A percentile compares a stretch with the other conserved stretches of the same genome.
Conservation (phyloP, 2,797 vertebrate species). For the Sebastes ruberrimus region DNA sequence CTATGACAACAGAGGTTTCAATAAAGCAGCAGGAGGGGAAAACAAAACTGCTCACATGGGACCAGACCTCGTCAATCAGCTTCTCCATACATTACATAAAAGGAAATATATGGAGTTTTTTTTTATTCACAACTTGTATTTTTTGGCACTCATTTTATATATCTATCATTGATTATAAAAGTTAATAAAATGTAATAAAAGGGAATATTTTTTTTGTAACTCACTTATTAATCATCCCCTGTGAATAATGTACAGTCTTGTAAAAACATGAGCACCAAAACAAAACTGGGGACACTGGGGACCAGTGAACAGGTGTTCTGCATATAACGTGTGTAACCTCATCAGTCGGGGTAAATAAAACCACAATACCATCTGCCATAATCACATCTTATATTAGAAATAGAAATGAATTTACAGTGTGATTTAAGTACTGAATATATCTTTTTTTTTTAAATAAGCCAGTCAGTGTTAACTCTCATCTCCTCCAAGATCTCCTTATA, state of each 20-base stretch:
- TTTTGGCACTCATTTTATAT: not conserved
- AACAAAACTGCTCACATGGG: conserved; percentile 58
- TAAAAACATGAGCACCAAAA: conserved; percentile 44
- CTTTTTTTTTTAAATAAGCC: not conserved
- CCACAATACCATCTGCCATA: conserved; percentile 51
- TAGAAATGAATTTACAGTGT: not conserved
- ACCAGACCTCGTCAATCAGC: not conserved
- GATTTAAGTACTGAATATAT: not conserved
- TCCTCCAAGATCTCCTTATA: conserved; percentile 65
- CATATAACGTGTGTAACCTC: conserved; percentile 12
- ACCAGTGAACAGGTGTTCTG: conserved; percentile 68
- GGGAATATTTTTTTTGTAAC: not conserved
- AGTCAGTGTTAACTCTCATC: not conserved
- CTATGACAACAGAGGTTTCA: conserved; percentile 63
- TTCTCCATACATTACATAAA: too few relatives aligned
- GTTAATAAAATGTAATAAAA: not conserved
- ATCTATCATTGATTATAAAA: not conserved
- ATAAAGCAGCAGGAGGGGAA: conserved; percentile 69
- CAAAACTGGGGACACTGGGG: conserved; percentile 35
- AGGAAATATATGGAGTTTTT: not conserved
- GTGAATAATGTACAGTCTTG: conserved; percentile 11
- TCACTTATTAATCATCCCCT: not conserved
- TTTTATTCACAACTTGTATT: not conserved
- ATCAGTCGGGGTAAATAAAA: conserved; percentile 60
- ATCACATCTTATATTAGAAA: conserved; percentile 11